Percentiles rank a stretch among this genome's conserved stretches.
Conservation (phyloP, 2,113 vertebrate genomes). For the Bothrops jararaca region DNA sequence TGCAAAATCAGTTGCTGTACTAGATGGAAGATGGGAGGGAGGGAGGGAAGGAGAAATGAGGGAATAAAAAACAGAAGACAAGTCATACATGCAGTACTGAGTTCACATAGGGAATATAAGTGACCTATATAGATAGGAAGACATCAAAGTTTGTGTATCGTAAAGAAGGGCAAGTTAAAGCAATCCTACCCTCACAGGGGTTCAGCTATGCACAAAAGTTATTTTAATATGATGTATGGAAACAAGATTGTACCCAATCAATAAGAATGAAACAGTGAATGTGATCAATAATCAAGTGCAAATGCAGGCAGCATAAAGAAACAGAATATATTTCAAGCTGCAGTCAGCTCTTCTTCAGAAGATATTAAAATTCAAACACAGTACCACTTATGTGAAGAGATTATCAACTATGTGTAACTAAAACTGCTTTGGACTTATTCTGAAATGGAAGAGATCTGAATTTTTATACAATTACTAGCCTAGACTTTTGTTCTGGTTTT, state of each 20-base stretch:
- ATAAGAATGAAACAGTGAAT: slow-evolving; percentile 10
- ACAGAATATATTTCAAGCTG: not conserved
- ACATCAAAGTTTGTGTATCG: not conserved
- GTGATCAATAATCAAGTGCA: slow-evolving; percentile 4
- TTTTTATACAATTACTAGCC: not conserved
- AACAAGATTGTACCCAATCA: not conserved
- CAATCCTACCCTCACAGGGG: not conserved
- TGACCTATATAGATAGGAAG: not conserved
- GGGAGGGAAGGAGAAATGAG: not conserved
- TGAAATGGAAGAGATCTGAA: not conserved
- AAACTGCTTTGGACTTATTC: not conserved
- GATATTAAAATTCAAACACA: not conserved
- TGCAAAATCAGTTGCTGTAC: not conserved
- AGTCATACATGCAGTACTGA: not conserved
- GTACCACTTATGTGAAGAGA: not conserved
- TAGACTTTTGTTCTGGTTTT: not conserved
- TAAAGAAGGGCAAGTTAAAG: not conserved
- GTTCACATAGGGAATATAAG: not conserved
- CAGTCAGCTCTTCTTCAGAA: not conserved
- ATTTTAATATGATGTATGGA: not conserved
- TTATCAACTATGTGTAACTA: not conserved
- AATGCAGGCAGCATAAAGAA: not conserved
- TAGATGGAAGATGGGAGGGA: not conserved
- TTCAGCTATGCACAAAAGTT: not conserved
- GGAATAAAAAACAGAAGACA: not conserved